Evolutionary conservation across 1,140 invertebrate species (phyloP), one percentile per base, ranked within the genome.

Genomic region (Araneus ventricosus): DNA sequence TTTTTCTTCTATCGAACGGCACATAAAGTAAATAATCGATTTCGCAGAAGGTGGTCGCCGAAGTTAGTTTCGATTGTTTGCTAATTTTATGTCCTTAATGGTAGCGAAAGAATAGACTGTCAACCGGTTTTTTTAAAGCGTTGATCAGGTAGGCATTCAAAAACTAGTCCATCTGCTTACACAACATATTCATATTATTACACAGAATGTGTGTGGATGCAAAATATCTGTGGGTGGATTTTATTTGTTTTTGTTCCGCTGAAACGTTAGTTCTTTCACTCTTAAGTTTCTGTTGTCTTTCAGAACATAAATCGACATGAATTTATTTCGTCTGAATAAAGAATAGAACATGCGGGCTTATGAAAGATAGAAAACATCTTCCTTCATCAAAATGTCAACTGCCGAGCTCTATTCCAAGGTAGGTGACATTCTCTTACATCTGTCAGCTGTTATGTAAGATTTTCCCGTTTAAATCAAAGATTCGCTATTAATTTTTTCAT

Each of bases 371-470:
- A 22, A 61, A 61, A 63, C 22, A 63, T 24, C 59, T 22, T 22
- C 4, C 59, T 22, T 63, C 22, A 63, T n/a, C 22, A 63, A 45
- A 10, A 92, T 92, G 90, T 86, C 90, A 75, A 92, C 90, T 6
- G 63, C 61, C 7, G 90, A 92, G 39, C 45, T 92, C 20, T 92
- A 92, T 86, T 92, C 90, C 82, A 92, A 92, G 82, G 90, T 92
- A 86, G 30, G 90, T 85, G 34, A 37, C 24, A 27, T 80, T 37
- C n/a, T 52, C 20, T 4, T 30, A 10, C 27, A 45, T 90, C 6
- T 52, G 30, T 57, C 37, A 75, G 22, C 7, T 59, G 63, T 89
- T 79, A 79, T 52, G 7, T 67, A 79, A 20, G 17, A n/a, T 67
- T 67, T 63, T 57, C 22, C 17, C 22, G 45, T 59, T 59, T n/a